Base-by-base conservation (phyloP, 1,140 invertebrate species). In the Potamilus streckersoni region DNA sequence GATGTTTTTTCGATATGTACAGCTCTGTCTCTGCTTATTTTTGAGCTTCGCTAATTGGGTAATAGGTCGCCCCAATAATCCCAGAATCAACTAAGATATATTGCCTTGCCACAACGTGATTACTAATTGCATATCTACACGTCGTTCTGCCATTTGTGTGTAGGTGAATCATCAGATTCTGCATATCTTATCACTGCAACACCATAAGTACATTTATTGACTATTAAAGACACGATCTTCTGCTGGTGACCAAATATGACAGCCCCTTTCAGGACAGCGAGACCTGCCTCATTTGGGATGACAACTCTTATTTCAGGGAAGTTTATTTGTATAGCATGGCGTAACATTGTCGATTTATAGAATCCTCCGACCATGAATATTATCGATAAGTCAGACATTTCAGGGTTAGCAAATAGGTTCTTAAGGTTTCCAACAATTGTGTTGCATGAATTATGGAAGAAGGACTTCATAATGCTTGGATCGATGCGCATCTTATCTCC, bases 171-270 rank as follows among this genome's bases (percentile, higher is more conserved):
- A 23, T 23, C 23, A 23, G 23, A 23, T 23, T 23, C 23, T 23
- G 23, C 23, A 23, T 23, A 23, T 23, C 0, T 23, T 23, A 23
- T 23, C 23, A 23, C 23, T 23, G 23, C 23, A 23, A 23, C 23
- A 23, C 64, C 64, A 20, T 66, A 66, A 5, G 64, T 66, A 49
- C 38, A 66, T 66, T 27, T 66, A 66, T 14, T 27, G 14, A 64
- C 31, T 20, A 13, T 2, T 64, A 3, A 20, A 3, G 62, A 19
- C 15, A 64, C 62, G 15, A 64, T 64, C n/a, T 64, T 20, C n/a
- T 13, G 62, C 13, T 64, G 15, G 62, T 64, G 62, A 3, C 62
- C 62, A 31, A 17, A 17, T 15, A 64, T 64, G 15, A 64, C 62
- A 19, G 62, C 62, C 1, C 62, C 62, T 20, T 64, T 64, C 15